A percentile compares a stretch with the other conserved stretches of the same genome.
phyloP scores from a whole-genome alignment of 2,888 invertebrate species.

The Latrodectus elegans region DNA sequence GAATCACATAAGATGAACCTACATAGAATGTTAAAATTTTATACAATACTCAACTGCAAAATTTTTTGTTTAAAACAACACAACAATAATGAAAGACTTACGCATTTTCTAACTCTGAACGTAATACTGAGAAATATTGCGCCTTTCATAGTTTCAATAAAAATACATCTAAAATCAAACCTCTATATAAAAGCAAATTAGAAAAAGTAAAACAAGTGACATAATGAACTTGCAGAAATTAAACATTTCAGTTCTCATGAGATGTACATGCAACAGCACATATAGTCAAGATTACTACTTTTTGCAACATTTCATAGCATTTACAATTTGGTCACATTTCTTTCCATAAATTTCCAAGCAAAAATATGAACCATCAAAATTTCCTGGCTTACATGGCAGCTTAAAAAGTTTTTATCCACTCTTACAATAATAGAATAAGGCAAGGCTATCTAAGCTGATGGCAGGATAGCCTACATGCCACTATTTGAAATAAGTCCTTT shows the following conservation, averaged over 20 bases:
- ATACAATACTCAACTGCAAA: slow-evolving; percentile 25
- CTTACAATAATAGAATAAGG: slow-evolving; percentile 42
- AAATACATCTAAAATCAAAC: slow-evolving; percentile 17
- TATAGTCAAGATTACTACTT: slow-evolving; percentile 29
- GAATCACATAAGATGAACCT: slow-evolving; percentile 44
- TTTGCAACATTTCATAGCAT: slow-evolving; percentile 36
- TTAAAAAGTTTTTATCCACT: slow-evolving; percentile 31
- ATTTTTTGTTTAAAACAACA: slow-evolving; percentile 45
- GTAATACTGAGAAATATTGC: slow-evolving; percentile 54
- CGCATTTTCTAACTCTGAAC: slow-evolving; percentile 32
- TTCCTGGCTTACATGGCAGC: slow-evolving; percentile 21
- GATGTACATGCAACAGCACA: slow-evolving; percentile 35
- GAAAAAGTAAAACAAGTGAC: slow-evolving; percentile 28
- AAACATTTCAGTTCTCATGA: slow-evolving; percentile 26
- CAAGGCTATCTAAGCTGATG: slow-evolving; percentile 58
- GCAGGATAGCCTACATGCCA: slow-evolving; percentile 44
- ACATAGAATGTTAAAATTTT: slow-evolving; percentile 45
- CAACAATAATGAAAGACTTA: slow-evolving; percentile 53
- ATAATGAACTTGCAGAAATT: slow-evolving; percentile 14
- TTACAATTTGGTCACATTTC: slow-evolving; percentile 34
- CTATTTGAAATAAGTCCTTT: slow-evolving; percentile 26
- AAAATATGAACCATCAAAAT: slow-evolving; percentile 25
- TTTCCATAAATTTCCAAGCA: slow-evolving; percentile 20
- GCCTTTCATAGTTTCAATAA: slow-evolving; percentile 12
- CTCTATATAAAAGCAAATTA: slow-evolving; percentile 24